Base-by-base conservation (phyloP, 2,113 vertebrate genomes). In the Cnemophilus loriae region DNA sequence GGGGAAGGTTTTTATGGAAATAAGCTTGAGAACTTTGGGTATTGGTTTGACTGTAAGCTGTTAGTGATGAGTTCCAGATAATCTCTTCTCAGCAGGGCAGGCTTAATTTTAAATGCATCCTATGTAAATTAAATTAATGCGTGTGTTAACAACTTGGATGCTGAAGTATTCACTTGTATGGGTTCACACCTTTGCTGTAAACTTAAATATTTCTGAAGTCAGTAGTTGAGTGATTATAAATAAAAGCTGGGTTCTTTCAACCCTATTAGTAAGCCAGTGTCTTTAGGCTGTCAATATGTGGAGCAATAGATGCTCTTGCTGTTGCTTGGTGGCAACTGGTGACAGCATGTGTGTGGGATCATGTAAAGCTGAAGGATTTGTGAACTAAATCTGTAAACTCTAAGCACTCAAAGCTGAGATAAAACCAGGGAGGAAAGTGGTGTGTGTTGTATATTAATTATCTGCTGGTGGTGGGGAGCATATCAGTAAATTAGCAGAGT, bases 291-390 rank as follows among this genome's bases (percentile, higher is more conserved):
- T 41, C 3, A 1, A 0, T 75, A 3, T 13, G 19, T 32, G 35
- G 68, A 78, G 83, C 37, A 32, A 10, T n/a, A 30, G 42, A 7
- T 60, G 83, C 50, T 78, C 55, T 46, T 27, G 53, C 30, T 70
- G 63, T 67, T 89, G 64, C 73, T 78, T 75, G 33, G 57, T 86
- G 57, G 84, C 37, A 65, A 63, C 49, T 57, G 73, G 32, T 77
- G 87, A 49, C 80, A 10, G 30, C 5, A 44, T 50, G 52, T 56
- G 79, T 46, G 81, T 12, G 69, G 50, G 89, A 89, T 96, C 61
- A 5, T 26, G 69, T 41, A 16, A 90, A 95, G 77, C 91, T 95
- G 89, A 57, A 57, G 94, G 93, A 90, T 96, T 95, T 94, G 89
- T 73, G 74, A 83, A 69, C 81, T 93, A 75, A 95, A 78, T 82